Evolutionary conservation across 2,113 vertebrate genomes (phyloP), one percentile per base, ranked within the genome.

Genomic region (Triplophysa tibetana): DNA sequence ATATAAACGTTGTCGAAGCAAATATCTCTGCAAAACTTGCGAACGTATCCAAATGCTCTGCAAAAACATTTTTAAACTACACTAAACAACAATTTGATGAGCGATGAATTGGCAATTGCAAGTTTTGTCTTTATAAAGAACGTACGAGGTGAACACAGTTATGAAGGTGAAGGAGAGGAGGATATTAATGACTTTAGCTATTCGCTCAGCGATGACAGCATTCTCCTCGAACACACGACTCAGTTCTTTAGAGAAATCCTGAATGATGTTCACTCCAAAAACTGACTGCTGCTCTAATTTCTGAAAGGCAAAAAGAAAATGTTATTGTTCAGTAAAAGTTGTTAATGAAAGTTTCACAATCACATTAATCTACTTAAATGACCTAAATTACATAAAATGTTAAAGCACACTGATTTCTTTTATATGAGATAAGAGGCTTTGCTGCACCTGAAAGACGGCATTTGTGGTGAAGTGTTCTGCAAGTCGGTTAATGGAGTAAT

Each of bases 1-100:
- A 96, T 65, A n/a, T 96, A 96, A 72, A 93, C 56, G 68, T 96
- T 96, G 85, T 96, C 95, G 1, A 94, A 94, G 81, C 83, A 72
- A 26, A 95, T 87, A 23, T 94, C 90, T 8, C 50, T 6, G 8
- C 89, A 91, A 48, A 93, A 96, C 3, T 73, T 72, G 8, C 88
- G 83, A 9, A 79, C 82, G 82, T 95, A 95, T 66, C 85, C 66
- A 87, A 91, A 94, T 5, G 90, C 89, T 75, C 94, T 96, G 83
- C 0, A 43, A 48, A 60, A 9, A 56, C 0, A 29, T 43, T n/a
- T n/a, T n/a, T 65, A 13, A 78, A 7, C 33, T 1, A 21, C 54
- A 12, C 4, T 9, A 10, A 63, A 50, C 7, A 48, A 45, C 29
- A 21, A 8, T 58, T 58, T 58, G 19, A 21, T n/a, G 19, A 58